Percentiles rank a stretch among this genome's conserved stretches.
Evolutionary conservation across 2,797 vertebrate species (phyloP).

Genomic region (Brachyrhaphis roseni): DNA sequence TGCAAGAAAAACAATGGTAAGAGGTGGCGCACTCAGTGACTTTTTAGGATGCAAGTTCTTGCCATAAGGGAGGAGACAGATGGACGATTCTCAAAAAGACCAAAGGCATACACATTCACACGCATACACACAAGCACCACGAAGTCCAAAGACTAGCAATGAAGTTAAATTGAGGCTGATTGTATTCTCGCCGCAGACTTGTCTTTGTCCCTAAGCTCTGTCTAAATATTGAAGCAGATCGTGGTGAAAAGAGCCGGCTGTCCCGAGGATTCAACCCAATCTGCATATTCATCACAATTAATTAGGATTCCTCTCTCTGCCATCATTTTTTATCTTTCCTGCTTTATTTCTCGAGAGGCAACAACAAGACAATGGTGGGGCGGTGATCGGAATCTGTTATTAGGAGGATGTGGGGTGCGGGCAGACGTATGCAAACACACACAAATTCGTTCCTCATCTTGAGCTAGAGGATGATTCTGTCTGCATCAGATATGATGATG

Average conservation of each 20-base stretch:
- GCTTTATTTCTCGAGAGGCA: constrained; percentile 78
- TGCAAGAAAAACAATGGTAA: constrained; percentile 14
- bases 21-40: constrained; percentile 5
- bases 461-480: constrained; percentile 55
- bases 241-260: constrained; percentile 71
- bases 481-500: constrained; percentile 77
- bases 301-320: constrained; percentile 76
- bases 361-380: constrained; percentile 71
- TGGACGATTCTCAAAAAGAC: constrained; percentile 36
- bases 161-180: constrained; percentile 70
- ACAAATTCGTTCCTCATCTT: constrained; percentile 35
- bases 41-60: constrained; percentile 27
- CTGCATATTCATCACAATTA: constrained; percentile 83
- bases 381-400: constrained; percentile 78
- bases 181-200: constrained; percentile 67
- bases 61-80: constrained; percentile 27
- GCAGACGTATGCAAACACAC: neutral
- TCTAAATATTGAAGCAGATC: constrained; percentile 78
- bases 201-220: constrained; percentile 75
- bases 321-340: constrained; percentile 71
- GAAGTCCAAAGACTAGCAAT: constrained; percentile 40
- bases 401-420: constrained; percentile 23
- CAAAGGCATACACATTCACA: constrained; percentile 17
- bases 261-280: constrained; percentile 80
- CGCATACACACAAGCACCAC: constrained; percentile 18